Evolutionary conservation across 2,888 invertebrate genomes (phyloP).

Genomic region (Ypsolopha sequella): DNA sequence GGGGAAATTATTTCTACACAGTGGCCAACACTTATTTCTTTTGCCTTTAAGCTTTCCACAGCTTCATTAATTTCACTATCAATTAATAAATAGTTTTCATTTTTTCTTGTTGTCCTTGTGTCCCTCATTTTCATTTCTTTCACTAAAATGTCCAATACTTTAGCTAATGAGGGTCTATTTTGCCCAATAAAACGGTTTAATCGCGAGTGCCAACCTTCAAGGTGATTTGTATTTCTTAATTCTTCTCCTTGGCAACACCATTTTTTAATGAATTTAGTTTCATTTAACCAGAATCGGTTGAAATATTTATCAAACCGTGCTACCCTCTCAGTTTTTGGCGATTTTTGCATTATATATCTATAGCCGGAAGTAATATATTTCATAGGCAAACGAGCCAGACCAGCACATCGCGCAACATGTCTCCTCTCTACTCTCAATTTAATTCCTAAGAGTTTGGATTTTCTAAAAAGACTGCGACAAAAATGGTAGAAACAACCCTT

Average conservation of each 20-base stretch:
- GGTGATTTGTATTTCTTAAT: too few species aligned
- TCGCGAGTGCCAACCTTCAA: too few species aligned
- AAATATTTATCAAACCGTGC: constrained; percentile 6
- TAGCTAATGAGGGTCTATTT: too few species aligned
- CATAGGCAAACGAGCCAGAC: constrained; percentile 10
- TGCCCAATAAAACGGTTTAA: too few species aligned
- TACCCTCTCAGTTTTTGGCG: constrained; percentile 4
- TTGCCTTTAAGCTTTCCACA: too few species aligned
- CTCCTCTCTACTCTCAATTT: constrained; percentile 8
- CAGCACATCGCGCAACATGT: constrained; percentile 9
- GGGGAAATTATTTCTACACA: too few species aligned
- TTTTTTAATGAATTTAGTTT: constrained; percentile 5
- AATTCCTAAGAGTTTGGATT: constrained; percentile 6
- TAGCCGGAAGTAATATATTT: constrained; percentile 8
- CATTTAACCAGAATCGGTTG: constrained; percentile 4
- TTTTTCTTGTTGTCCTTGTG: too few species aligned
- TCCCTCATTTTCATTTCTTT: too few species aligned
- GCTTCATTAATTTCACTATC: too few species aligned
- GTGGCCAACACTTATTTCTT: too few species aligned
- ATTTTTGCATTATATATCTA: constrained; percentile 7
- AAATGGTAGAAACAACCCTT: constrained; percentile 6
- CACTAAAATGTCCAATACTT: too few species aligned
- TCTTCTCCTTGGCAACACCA: constrained; percentile 8
- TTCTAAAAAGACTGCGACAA: constrained; percentile 9
- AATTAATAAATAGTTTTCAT: too few species aligned